phyloP scores from a whole-genome alignment of 2,888 invertebrate genomes.

The Petrolisthes manimaculis region DNA sequence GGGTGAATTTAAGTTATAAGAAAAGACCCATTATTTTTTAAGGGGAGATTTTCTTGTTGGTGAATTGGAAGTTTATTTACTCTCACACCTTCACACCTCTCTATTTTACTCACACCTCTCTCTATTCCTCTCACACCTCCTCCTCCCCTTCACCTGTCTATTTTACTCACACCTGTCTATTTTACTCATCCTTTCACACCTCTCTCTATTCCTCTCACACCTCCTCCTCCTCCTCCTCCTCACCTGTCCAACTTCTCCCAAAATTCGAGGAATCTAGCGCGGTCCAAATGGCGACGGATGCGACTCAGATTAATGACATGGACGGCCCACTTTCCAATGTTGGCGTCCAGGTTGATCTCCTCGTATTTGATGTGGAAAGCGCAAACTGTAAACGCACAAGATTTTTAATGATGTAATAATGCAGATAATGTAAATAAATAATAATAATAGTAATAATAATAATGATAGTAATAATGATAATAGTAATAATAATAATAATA shows the following conservation, averaged over 20 bases:
- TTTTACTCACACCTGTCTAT: not conserved
- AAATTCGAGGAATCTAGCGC: constrained; percentile 93
- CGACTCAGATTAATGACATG: constrained; percentile 91
- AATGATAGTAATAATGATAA: not conserved
- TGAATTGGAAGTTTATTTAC: not conserved
- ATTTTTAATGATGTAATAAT: not conserved
- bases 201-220: not conserved
- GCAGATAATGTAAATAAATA: not conserved
- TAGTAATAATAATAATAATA: not conserved
- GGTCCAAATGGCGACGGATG: constrained; percentile 94
- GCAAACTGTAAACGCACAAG: constrained; percentile 78
- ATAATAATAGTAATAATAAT: too few relatives aligned
- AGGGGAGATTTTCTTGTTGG: too few relatives aligned
- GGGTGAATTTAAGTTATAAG: too few relatives aligned
- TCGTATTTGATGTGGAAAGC: constrained; percentile 98
- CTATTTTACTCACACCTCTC: not conserved
- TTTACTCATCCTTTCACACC: not conserved
- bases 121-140: not conserved
- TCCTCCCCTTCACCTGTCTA: constrained; percentile 75
- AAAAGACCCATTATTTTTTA: too few relatives aligned
- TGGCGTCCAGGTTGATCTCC: constrained; percentile 93
- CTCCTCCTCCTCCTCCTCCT: constrained; percentile 69
- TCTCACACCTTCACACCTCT: not conserved
- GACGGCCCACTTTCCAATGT: constrained; percentile 97
- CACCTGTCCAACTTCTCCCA: constrained; percentile 98